phyloP scores from a whole-genome alignment of 1,140 invertebrate genomes.

The Phocides pigmalion region DNA sequence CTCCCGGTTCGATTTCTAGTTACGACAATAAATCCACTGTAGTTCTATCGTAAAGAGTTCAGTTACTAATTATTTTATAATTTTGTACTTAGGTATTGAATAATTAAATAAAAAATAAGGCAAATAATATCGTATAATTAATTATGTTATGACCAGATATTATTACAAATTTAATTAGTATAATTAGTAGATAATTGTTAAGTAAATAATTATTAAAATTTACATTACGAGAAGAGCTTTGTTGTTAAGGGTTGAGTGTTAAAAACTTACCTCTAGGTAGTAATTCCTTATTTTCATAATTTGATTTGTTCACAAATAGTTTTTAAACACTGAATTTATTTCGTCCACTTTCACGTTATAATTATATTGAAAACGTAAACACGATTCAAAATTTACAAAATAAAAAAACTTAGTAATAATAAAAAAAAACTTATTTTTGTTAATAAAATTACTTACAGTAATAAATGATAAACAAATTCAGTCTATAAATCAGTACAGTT shows the following conservation, averaged over 20 bases:
- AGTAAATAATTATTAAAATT: neutral
- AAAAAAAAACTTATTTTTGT: too few species aligned
- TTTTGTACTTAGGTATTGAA: too few species aligned
- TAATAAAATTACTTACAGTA: too few species aligned
- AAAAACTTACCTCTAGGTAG: slow-evolving; percentile 66
- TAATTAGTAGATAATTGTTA: neutral
- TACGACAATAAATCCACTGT: too few species aligned
- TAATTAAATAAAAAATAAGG: too few species aligned
- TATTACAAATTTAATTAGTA: slow-evolving; percentile 25
- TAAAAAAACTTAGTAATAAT: too few species aligned
- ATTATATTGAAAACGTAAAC: neutral
- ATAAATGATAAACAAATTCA: neutral
- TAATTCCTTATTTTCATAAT: slow-evolving; percentile 78
- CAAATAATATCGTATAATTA: neutral
- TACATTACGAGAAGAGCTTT: neutral
- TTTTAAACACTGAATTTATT: slow-evolving; percentile 4
- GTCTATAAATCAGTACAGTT: neutral
- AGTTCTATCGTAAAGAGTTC: too few species aligned
- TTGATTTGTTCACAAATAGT: slow-evolving; percentile 29
- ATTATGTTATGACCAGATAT: neutral
- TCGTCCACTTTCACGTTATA: neutral
- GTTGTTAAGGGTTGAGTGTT: too few species aligned
- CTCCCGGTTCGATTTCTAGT: too few species aligned
- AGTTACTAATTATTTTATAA: too few species aligned
- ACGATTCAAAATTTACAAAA: too few species aligned